A percentile compares a stretch with the other conserved stretches of the same genome.
Evolutionary conservation across 2,113 vertebrate genomes (phyloP).

Genomic region (Oreotragus oreotragus): DNA sequence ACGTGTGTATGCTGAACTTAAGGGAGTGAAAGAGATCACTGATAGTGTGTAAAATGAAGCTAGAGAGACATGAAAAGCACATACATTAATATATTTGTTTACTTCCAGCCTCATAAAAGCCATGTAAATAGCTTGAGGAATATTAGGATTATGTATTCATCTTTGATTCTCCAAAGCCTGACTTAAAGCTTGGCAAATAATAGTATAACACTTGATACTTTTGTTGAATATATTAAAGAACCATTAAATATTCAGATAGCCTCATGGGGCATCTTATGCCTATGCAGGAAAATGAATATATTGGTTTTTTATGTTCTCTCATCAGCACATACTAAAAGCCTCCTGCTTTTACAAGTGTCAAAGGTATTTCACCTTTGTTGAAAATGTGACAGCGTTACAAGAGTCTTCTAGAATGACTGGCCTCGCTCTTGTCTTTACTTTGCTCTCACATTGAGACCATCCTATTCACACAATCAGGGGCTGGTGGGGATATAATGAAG

Average conservation of each 20-base stretch:
- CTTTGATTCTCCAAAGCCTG: neutral
- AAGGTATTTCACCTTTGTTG: neutral
- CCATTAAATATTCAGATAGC: neutral
- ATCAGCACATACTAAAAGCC: neutral
- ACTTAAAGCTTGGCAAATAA: neutral
- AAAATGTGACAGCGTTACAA: neutral
- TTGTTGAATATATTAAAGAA: neutral
- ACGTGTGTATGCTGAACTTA: neutral
- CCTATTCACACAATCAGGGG: neutral
- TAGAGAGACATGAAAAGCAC: neutral
- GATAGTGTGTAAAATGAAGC: neutral
- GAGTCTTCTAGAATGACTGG: neutral
- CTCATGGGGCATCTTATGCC: neutral
- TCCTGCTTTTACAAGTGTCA: neutral
- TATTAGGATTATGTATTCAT: neutral
- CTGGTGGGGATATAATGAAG: neutral
- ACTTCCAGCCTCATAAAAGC: neutral
- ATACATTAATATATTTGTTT: neutral
- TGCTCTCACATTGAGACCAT: neutral
- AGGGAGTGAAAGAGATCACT: neutral
- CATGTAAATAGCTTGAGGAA: neutral
- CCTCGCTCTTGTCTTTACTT: neutral
- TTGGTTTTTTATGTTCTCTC: neutral
- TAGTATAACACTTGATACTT: neutral
- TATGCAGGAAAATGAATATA: neutral